Evolutionary conservation across 2,113 vertebrate species (phyloP).

Genomic region (Oryzias celebensis): DNA sequence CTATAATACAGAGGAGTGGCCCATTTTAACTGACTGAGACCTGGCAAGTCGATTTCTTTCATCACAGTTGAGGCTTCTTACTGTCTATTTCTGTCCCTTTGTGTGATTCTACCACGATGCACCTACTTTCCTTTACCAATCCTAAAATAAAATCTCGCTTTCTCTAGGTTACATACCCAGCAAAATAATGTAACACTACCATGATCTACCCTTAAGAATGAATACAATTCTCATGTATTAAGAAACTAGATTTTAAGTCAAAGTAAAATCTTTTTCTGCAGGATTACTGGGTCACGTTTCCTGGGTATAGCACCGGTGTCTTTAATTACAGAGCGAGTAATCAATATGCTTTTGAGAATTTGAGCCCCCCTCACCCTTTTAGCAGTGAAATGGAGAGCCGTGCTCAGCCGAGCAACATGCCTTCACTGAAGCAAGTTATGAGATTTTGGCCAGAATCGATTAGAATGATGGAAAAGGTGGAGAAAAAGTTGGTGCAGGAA

Average conservation of each 20-base stretch:
- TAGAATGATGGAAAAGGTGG: conserved; percentile 46
- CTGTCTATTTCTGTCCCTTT: conserved; percentile 2
- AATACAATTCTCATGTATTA: too few relatives aligned
- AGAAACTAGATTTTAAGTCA: too few relatives aligned
- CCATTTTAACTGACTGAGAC: conserved; percentile 9
- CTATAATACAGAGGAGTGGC: conserved; percentile 5
- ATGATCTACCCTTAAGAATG: too few relatives aligned
- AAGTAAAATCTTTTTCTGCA: too few relatives aligned
- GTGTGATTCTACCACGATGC: conserved; percentile 13
- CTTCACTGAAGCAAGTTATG: conserved; percentile 68
- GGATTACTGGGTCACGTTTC: conserved; percentile 7
- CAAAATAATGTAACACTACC: too few relatives aligned
- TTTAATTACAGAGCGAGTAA: conserved; percentile 43
- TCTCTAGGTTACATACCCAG: too few relatives aligned
- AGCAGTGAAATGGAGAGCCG: conserved; percentile 42
- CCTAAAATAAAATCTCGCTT: too few relatives aligned
- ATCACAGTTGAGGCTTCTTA: conserved; percentile 5
- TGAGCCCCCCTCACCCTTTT: conserved; percentile 16
- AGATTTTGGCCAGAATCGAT: conserved; percentile 58
- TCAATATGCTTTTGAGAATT: conserved; percentile 33
- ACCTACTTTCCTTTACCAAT: neutral
- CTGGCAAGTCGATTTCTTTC: conserved; percentile 8
- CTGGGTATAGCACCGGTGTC: conserved; percentile 9
- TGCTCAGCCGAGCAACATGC: conserved; percentile 40
- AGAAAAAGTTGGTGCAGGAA: conserved; percentile 23